phyloP scores from a whole-genome alignment of 2,113 vertebrate genomes.

The Trogon melanurus region DNA sequence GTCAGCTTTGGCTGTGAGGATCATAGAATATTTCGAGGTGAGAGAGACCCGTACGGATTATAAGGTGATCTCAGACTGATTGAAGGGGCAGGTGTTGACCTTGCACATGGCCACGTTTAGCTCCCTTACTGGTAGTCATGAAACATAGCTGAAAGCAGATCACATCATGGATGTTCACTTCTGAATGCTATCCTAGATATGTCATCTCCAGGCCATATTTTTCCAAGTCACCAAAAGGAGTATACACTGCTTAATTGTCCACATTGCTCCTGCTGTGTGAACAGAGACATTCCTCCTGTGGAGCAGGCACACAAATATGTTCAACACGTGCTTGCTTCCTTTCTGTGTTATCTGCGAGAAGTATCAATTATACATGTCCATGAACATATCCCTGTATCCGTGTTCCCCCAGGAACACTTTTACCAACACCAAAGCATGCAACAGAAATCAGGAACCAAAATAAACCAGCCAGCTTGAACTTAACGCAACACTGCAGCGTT shows the following conservation, averaged over 20 bases:
- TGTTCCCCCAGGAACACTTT: background rate
- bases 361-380: conserved; percentile 4
- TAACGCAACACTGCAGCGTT: background rate
- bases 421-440: background rate
- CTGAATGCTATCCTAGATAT: background rate
- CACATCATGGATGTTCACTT: background rate
- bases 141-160: background rate
- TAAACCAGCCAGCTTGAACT: background rate
- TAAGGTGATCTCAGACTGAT: background rate
- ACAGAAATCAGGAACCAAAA: background rate
- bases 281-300: background rate
- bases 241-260: background rate
- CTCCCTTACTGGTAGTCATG: background rate
- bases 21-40: background rate
- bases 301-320: background rate
- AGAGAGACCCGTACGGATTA: background rate
- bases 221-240: background rate
- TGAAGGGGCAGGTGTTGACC: background rate
- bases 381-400: background rate
- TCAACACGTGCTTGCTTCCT: background rate
- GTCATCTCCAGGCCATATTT: background rate
- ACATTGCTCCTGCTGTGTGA: background rate
- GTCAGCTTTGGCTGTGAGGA: background rate
- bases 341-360: background rate
- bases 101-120: background rate